Evolutionary conservation across 2,888 invertebrate genomes (phyloP).

Genomic region (Platypus cylindrus): DNA sequence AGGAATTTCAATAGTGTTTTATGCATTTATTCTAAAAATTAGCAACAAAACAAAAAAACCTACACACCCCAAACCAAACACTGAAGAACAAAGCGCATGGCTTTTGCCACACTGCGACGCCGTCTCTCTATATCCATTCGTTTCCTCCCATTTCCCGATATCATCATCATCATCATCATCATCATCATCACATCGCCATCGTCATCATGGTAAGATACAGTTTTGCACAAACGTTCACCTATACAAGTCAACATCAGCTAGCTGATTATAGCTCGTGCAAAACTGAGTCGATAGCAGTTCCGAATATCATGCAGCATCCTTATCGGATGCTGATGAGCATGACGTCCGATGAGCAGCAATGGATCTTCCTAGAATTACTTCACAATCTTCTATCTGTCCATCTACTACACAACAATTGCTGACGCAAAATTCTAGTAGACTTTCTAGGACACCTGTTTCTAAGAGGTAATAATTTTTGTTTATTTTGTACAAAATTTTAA

Average conservation of each 20-base stretch:
- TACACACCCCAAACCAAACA: too few species aligned
- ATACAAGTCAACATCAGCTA: too few species aligned
- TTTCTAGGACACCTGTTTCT: constrained; percentile 17
- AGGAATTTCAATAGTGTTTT: too few species aligned
- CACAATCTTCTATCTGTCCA: constrained; percentile 31
- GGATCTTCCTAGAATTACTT: constrained; percentile 34
- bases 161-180: too few species aligned
- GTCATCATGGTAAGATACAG: too few species aligned
- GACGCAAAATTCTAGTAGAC: constrained; percentile 20
- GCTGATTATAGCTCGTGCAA: constrained; percentile 5
- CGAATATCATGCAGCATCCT: constrained; percentile 11
- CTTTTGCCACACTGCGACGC: constrained; percentile 13
- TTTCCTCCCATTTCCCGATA: too few species aligned
- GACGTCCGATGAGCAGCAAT: constrained; percentile 22
- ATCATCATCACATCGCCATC: too few species aligned
- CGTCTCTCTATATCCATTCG: too few species aligned
- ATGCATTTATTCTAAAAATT: too few species aligned
- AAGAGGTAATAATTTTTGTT: constrained; percentile 13
- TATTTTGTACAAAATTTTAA: too few species aligned
- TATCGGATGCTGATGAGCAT: constrained; percentile 12
- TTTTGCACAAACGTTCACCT: too few species aligned
- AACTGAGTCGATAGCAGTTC: constrained; percentile 7
- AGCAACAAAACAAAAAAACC: too few species aligned
- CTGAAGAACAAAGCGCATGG: constrained; percentile 8
- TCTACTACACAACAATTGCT: constrained; percentile 24